Percentiles rank a stretch among this genome's conserved stretches.
Conservation (phyloP, 1,140 invertebrate species). For the Cyclargus thomasi region DNA sequence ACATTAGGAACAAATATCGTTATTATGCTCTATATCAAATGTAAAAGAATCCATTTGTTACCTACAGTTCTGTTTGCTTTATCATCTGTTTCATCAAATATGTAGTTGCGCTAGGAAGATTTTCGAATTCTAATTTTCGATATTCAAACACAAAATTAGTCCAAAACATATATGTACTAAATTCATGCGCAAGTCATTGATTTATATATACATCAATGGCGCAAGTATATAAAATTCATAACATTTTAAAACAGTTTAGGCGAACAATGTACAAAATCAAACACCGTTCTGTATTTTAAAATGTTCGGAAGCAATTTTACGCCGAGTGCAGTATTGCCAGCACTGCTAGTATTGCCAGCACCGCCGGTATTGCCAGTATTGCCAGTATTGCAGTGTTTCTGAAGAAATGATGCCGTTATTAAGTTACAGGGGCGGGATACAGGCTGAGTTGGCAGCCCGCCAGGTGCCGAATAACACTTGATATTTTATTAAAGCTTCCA, state of each 20-base stretch:
- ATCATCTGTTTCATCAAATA: no score
- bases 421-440: constrained; percentile 6
- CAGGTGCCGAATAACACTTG: constrained; percentile 12
- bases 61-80: no score
- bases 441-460: background rate
- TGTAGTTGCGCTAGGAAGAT: no score
- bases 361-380: background rate
- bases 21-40: no score
- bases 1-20: no score
- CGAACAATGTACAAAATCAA: background rate
- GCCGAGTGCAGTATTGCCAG: constrained; percentile 5
- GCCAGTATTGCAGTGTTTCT: constrained; percentile 13
- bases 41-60: no score
- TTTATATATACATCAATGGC: no score
- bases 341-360: background rate
- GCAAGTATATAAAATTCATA: background rate
- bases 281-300: constrained; percentile 6
- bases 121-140: no score
- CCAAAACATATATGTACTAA: no score
- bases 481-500: constrained; percentile 9
- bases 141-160: no score
- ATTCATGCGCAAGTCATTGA: no score
- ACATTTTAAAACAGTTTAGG: constrained; percentile 4
- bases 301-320: constrained; percentile 10
- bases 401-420: constrained; percentile 12